phyloP scores from a whole-genome alignment of 1,140 invertebrate species.

The Aplysia californica region DNA sequence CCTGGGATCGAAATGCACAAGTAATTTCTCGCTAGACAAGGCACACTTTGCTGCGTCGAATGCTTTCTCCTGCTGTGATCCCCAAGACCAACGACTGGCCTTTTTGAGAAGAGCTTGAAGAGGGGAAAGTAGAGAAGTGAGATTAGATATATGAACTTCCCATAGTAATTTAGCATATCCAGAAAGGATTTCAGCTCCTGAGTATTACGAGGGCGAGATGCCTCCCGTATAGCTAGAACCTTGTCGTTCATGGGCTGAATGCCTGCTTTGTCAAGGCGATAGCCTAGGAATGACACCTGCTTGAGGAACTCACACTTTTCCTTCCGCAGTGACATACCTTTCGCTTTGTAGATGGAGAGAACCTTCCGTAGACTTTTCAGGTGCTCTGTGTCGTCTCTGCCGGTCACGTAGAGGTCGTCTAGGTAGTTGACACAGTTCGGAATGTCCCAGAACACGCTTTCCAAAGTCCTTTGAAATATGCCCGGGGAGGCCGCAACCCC shows the following conservation, averaged over 20 bases:
- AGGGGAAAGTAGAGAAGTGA: no score
- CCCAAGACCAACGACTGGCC: conserved; percentile 31
- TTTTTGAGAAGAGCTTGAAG: conserved; percentile 34
- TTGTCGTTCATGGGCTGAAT: conserved; percentile 38
- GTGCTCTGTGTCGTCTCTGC: neutral
- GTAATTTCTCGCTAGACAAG: conserved; percentile 61
- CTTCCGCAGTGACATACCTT: neutral
- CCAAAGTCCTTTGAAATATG: conserved; percentile 15
- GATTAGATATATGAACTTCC: neutral
- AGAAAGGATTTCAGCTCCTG: neutral
- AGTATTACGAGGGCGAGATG: neutral
- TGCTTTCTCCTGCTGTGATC: neutral
- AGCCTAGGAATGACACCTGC: neutral
- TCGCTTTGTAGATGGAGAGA: neutral
- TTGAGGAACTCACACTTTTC: neutral
- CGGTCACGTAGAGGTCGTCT: neutral
- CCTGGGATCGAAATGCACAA: neutral
- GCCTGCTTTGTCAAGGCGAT: neutral
- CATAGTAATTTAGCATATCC: neutral
- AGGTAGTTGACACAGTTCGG: neutral
- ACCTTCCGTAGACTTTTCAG: neutral
- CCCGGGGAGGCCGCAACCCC: conserved; percentile 27
- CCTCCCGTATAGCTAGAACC: conserved; percentile 31
- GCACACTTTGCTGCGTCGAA: conserved; percentile 45
- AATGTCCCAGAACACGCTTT: neutral